Evolutionary conservation across 2,888 invertebrate species (phyloP).

Genomic region (Drosophila colorata): DNA sequence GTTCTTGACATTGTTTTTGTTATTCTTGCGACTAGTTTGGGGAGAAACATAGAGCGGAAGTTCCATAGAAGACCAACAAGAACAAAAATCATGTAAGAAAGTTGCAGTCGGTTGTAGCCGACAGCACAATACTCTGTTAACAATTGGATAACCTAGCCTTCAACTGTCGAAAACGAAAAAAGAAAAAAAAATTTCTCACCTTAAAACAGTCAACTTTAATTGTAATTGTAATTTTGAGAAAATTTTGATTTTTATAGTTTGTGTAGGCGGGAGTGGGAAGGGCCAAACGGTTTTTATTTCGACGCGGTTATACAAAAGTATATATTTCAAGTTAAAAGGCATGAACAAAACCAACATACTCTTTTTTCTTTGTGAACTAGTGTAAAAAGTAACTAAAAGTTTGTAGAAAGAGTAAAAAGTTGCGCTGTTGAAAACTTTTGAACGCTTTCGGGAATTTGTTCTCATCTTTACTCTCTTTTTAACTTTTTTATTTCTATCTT

Average conservation of each 20-base stretch:
- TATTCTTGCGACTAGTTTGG: slow-evolving; percentile 44
- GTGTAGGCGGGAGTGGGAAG: too few relatives aligned
- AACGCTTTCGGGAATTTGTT: slow-evolving; percentile 60
- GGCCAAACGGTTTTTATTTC: too few relatives aligned
- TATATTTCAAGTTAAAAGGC: too few relatives aligned
- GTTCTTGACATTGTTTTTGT: slow-evolving; percentile 65
- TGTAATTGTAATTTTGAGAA: too few relatives aligned
- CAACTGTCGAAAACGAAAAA: too few relatives aligned
- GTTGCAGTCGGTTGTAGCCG: background rate
- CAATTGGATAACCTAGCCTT: background rate
- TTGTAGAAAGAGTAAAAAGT: slow-evolving; percentile 49
- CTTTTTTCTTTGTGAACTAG: background rate
- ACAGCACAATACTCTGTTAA: background rate
- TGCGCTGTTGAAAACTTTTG: slow-evolving; percentile 60
- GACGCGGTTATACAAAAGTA: too few relatives aligned
- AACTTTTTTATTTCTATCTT: slow-evolving; percentile 8
- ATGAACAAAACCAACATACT: slow-evolving; percentile 31
- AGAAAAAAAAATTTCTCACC: too few relatives aligned
- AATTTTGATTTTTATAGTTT: too few relatives aligned
- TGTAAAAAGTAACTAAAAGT: slow-evolving; percentile 51
- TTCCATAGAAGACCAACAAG: slow-evolving; percentile 28
- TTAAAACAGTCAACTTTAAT: too few relatives aligned
- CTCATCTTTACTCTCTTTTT: slow-evolving; percentile 12
- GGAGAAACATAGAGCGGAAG: slow-evolving; percentile 47
- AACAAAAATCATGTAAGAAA: slow-evolving; percentile 23